These are phyloP conservation scores for Parapsyche elsis DNA, from an alignment of 1,140 invertebrate genomes.

Conservation along the genomic window DNA sequence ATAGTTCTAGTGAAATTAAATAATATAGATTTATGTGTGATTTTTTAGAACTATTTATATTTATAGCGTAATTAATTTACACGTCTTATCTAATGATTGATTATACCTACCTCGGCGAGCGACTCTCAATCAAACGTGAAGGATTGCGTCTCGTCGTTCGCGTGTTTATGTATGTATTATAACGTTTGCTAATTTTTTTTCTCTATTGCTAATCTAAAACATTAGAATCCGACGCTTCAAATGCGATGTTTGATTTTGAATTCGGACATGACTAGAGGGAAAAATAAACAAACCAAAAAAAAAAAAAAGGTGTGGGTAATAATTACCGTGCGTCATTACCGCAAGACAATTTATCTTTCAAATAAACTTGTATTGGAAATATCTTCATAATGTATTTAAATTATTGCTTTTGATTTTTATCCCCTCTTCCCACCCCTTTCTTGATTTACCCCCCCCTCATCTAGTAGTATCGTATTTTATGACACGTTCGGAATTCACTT, in stretches of 20 bases:
- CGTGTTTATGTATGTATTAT: background rate
- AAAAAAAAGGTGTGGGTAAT: conserved; percentile 53
- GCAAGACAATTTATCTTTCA: conserved; percentile 51
- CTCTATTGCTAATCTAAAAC: conserved; percentile 4
- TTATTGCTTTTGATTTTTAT: conserved; percentile 43
- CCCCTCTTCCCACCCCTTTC: background rate
- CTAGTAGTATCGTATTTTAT: conserved; percentile 54
- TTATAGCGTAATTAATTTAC: too few species aligned
- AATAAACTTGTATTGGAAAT: conserved; percentile 53
- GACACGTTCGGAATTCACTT: conserved; percentile 50
- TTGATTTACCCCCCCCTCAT: background rate
- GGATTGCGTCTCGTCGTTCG: too few species aligned
- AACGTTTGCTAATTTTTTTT: conserved; percentile 17
- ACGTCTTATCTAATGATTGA: too few species aligned
- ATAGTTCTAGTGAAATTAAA: too few species aligned
- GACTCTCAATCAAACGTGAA: too few species aligned
- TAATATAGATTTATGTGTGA: too few species aligned
- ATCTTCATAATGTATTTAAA: conserved; percentile 55
- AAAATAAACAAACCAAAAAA: background rate
- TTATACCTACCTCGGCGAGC: too few species aligned
- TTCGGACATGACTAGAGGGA: background rate
- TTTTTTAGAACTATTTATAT: too few species aligned
- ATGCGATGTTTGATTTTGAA: background rate
- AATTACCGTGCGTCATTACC: conserved; percentile 52
- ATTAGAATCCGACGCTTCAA: background rate